These are phyloP conservation scores for Hemibagrus wyckioides DNA, from an alignment of 2,113 vertebrate species.

Conservation along the genomic window DNA sequence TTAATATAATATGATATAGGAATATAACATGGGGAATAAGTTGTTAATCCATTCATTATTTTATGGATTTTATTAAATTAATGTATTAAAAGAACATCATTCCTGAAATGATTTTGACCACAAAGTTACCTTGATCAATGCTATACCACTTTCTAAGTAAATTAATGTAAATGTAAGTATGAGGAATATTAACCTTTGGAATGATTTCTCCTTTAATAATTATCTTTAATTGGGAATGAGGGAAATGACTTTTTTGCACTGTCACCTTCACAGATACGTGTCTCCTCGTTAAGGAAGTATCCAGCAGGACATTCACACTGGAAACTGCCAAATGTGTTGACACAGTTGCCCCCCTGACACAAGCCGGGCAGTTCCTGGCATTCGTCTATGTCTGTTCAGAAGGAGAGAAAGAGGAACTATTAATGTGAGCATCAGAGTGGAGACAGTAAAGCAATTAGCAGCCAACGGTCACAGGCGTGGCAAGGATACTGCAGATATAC, in stretches of 20 bases:
- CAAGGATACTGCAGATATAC: conserved; percentile 7
- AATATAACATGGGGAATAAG: background rate
- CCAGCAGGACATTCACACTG: conserved; percentile 89
- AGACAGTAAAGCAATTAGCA: conserved; percentile 24
- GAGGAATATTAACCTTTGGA: background rate
- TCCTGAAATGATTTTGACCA: background rate
- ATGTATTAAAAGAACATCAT: background rate
- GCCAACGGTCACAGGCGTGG: background rate
- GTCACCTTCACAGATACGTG: conserved; percentile 88
- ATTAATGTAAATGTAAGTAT: background rate
- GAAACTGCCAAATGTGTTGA: conserved; percentile 95
- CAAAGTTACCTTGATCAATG: background rate
- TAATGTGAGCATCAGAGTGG: conserved; percentile 4
- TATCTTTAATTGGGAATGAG: background rate
- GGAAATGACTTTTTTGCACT: background rate
- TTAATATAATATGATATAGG: no score
- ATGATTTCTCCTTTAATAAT: background rate
- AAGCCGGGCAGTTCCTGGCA: conserved; percentile 91
- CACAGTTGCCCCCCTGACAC: conserved; percentile 88
- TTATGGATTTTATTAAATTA: background rate
- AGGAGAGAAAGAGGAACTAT: background rate
- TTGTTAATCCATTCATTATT: background rate
- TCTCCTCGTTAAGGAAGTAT: conserved; percentile 87
- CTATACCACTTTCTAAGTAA: background rate
- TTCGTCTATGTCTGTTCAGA: conserved; percentile 83